Percentiles rank a stretch among this genome's conserved stretches.
Conservation (phyloP, 1,140 invertebrate genomes). For the Drosophila repleta region DNA sequence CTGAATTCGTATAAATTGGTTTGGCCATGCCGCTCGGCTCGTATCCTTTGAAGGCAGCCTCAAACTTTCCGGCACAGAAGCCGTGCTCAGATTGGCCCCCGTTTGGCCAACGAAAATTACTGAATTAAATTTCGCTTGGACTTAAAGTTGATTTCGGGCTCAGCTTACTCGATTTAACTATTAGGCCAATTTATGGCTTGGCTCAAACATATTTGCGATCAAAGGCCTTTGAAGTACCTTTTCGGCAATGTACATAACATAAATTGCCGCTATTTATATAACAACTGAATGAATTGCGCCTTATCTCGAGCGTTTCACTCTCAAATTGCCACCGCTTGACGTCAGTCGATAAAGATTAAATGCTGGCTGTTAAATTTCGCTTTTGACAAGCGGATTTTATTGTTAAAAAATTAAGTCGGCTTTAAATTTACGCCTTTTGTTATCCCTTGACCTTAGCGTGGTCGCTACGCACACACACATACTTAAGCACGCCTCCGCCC, state of each 20-base stretch:
- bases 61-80: constrained; percentile 55
- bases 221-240: not conserved
- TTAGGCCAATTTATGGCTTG: not conserved
- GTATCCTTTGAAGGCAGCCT: constrained; percentile 30
- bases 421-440: constrained; percentile 82
- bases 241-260: not conserved
- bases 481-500: constrained; percentile 24
- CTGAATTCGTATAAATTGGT: constrained; percentile 69
- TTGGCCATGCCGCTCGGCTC: constrained; percentile 8
- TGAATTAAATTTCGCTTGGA: constrained; percentile 17
- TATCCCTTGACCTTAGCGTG: constrained; percentile 69
- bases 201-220: not conserved
- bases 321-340: constrained; percentile 26
- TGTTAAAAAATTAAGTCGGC: constrained; percentile 80
- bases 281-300: constrained; percentile 31
- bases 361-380: constrained; percentile 66
- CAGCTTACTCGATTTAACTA: not conserved
- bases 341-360: constrained; percentile 75
- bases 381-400: constrained; percentile 76
- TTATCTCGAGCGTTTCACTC: constrained; percentile 7
- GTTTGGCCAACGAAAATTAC: not conserved
- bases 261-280: constrained; percentile 39
- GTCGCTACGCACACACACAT: constrained; percentile 32
- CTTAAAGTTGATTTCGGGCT: constrained; percentile 2
- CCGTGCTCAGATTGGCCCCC: constrained; percentile 11